Base-by-base conservation (phyloP, 2,888 invertebrate species). In the Chorisops tibialis region DNA sequence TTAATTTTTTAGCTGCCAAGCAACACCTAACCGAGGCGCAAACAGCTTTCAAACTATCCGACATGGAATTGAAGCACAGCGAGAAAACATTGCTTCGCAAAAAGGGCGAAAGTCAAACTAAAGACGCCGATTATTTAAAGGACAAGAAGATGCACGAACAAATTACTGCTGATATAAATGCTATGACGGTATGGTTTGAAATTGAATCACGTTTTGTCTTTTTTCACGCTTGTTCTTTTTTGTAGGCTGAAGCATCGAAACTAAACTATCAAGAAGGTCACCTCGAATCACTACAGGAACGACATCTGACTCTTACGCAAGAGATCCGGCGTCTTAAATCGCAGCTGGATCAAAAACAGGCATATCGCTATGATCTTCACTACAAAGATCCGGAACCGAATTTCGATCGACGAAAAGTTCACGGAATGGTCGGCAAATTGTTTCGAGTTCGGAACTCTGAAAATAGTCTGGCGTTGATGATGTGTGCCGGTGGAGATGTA, bases 401-500 rank as follows among this genome's bases (percentile, higher is more conserved):
- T 76, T 94, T 92, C 72, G 83, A 89, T 71, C 77, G 80, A 1
- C 72, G 75, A 0, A 81, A 82, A 65, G 89, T 93, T 1, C 81
- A 83, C 67, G 96, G 96, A 14, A 83, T 91, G 22, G 86, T 94
- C 0, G 91, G 91, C 68, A 85, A 88, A 67, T 79, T 96, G 66
- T 83, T 98, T 59, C 82, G 82, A 38, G 84, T 96, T 0, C 83
- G 81, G 60, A 89, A 96, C 73, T 81, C 82, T 2, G 77, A 76
- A 21, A 83, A 86, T 72, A 87, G 87, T 58, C 85, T 87, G 48
- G 96, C 96, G 2, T 76, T 97, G 60, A 93, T 95, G 75, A 87
- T 88, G 16, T 88, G 89, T 7, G 93, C 92, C 14, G 94, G 94
- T 6, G 91, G 89, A 64, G 85, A 84, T 81, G 93, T 94, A 76